Base-by-base conservation (phyloP, 1,140 invertebrate genomes). In the Antheraea pernyi region DNA sequence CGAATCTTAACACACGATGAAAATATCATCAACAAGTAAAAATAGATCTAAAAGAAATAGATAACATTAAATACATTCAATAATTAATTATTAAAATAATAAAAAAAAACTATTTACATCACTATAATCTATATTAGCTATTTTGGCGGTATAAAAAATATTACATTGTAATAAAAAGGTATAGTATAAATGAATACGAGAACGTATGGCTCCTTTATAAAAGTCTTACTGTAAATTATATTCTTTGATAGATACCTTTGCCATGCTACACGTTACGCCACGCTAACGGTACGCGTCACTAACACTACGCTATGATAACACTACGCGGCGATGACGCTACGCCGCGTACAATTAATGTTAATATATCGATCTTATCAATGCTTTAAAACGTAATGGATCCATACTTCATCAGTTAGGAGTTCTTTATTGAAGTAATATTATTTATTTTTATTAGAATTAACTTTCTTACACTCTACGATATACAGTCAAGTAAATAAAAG, bases 11-110 rank as follows among this genome's bases (percentile, higher is more conserved):
- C 39, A 42, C 7, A 42, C 39, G 11, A 42, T 11, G 11, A 42
- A 42, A 42, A 42, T 10, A 8, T 10, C 7, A 42, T 42, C 39
- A 42, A 42, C 0, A 10, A 11, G 39, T 42, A 42, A 53, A 53
- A 53, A 53, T 53, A 13, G 46, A 53, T 53, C 11, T 53, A 7
- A 16, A 53, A 53, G 46, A 53, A 53, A 53, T 53, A 53, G 9
- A 53, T 53, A 53, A 53, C 46, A 53, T 53, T 53, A 53, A 53
- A 53, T 53, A 53, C 46, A n/a, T 53, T 53, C 46, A 53, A n/a
- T 53, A 53, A 16, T 53, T 53, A 7, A 53, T 53, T 53, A 53
- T 16, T 53, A 13, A 42, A 3, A 9, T 42, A 42, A 30, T 30
- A 53, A n/a, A 53, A 53, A 16, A 53, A 53, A 53, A 13, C 46